Conservation (phyloP, 2,888 invertebrate genomes). For the Hypercompe scribonia region DNA sequence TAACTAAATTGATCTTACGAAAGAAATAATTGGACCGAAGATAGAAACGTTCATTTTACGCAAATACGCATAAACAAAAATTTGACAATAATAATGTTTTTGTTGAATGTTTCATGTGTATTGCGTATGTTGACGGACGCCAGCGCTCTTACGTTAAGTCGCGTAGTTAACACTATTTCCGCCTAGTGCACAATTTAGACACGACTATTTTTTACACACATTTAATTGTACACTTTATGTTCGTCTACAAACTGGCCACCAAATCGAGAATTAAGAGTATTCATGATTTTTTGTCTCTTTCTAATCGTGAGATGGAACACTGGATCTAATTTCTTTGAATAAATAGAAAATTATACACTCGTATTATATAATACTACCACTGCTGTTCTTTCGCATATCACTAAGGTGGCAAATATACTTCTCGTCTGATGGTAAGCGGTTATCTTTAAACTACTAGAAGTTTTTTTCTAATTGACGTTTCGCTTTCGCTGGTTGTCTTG, state of each 20-base stretch:
- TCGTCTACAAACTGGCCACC: constrained; percentile 75
- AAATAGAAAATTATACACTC: background rate
- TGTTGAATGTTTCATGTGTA: constrained; percentile 10
- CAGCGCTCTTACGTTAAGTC: constrained; percentile 15
- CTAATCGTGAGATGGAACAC: constrained; percentile 12
- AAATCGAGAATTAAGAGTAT: constrained; percentile 57
- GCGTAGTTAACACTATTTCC: constrained; percentile 42
- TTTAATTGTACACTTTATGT: constrained; percentile 67
- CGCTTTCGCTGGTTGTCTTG: background rate
- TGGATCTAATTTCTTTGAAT: background rate
- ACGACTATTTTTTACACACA: constrained; percentile 67
- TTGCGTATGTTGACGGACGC: background rate
- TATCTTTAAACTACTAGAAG: background rate
- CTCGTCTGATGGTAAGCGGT: background rate
- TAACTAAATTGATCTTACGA: too few relatives aligned
- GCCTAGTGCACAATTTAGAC: constrained; percentile 70
- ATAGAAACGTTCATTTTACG: too few relatives aligned
- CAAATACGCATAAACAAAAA: too few relatives aligned
- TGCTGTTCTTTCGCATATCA: background rate
- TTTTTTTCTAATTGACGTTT: background rate
- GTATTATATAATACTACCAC: background rate
- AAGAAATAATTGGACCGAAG: too few relatives aligned
- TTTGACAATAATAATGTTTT: background rate
- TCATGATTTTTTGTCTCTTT: constrained; percentile 26
- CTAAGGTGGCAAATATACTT: background rate